Base-by-base conservation (phyloP, 2,888 invertebrate species). In the Pollenia amentaria region DNA sequence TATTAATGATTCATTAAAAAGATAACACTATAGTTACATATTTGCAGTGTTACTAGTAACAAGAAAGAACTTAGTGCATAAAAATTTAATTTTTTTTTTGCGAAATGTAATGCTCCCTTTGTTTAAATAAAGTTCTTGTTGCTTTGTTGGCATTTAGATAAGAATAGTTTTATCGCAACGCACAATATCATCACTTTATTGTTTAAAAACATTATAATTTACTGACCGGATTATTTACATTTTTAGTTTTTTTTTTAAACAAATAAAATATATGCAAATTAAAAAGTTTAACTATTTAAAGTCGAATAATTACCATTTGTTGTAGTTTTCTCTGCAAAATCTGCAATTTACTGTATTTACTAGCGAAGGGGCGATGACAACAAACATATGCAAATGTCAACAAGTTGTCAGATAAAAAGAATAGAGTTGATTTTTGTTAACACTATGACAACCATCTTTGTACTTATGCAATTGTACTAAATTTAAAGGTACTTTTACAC, bases 331-430 rank as follows among this genome's bases (percentile, higher is more conserved):
- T 51, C 29, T 44, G 55, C 46, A 38, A 73, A 70, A 51, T 73
- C 42, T 18, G 42, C 38, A 75, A 57, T 62, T 44, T 51, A 64
- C 44, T 67, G 46, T 51, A 62, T 53, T 38, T 67, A 29, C 29
- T 29, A 29, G 60, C 38, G 73, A 73, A 7, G 12, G 18, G 12
- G n/a, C 21, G 78, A 67, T 76, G 55, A 80, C 75, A 85, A 80
- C 70, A 85, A 80, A 75, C 64, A 55, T 8, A 67, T 38, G 46
- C n/a, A 85, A 75, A 69, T 72, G 85, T 85, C 84, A 80, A 84
- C 57, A 55, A 69, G 69, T 73, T 79, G 67, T 75, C 70, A 84
- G 18, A 12, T 53, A 7, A 0, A 0, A 29, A 64, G 70, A 10
- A 38, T 75, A 84, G 84, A 42, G 79, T 38, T 84, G 79, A 3